Conservation (phyloP, 2,888 invertebrate species). For the Andrena camellia region DNA sequence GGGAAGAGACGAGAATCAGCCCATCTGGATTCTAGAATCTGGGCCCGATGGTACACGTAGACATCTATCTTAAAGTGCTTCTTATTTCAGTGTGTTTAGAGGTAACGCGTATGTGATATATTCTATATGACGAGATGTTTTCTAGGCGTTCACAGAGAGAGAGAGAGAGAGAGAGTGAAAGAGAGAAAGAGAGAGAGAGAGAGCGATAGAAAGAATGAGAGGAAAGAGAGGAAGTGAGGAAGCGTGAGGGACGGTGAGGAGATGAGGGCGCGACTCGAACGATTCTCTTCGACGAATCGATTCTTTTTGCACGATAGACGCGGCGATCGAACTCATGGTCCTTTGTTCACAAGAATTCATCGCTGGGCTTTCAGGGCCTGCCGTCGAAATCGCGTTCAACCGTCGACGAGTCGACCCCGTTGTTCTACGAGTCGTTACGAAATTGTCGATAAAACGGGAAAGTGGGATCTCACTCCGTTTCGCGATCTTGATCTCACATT, state of each 20-base stretch:
- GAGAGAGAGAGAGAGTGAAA: conserved; percentile 16
- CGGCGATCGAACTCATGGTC: conserved; percentile 49
- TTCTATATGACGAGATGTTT: conserved; percentile 83
- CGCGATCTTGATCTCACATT: too few relatives aligned
- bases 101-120: conserved; percentile 85
- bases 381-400: neutral
- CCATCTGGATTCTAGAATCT: conserved; percentile 78
- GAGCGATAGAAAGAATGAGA: neutral
- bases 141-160: conserved; percentile 74
- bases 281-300: conserved; percentile 52
- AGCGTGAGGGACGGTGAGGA: conserved; percentile 7
- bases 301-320: conserved; percentile 42
- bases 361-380: neutral
- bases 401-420: neutral
- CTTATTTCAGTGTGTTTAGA: conserved; percentile 86
- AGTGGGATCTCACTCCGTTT: too few relatives aligned
- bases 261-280: conserved; percentile 27
- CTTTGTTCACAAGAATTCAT: conserved; percentile 63
- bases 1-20: conserved; percentile 74
- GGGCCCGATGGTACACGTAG: conserved; percentile 83
- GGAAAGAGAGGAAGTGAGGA: neutral
- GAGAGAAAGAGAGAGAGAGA: conserved; percentile 6
- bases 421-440: too few relatives aligned
- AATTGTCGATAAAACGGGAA: too few relatives aligned
- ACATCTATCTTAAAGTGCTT: conserved; percentile 85